A percentile compares a stretch with the other conserved stretches of the same genome.
These are phyloP conservation scores for Stomatorhinus ivindoensis DNA, from an alignment of 2,113 vertebrate genomes.

Conservation along the genomic window DNA sequence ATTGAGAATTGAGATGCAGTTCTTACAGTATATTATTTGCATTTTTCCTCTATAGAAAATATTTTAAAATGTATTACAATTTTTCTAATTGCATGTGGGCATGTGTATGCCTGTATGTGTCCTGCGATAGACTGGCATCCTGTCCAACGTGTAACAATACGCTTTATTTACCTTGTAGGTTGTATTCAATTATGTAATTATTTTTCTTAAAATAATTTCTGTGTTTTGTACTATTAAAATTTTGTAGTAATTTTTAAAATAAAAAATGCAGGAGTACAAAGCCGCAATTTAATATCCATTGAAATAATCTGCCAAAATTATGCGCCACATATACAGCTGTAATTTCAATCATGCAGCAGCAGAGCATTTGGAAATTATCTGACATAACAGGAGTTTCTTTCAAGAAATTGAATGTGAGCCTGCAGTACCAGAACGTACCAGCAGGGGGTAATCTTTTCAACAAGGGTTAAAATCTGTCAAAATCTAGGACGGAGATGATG, in stretches of 20 bases:
- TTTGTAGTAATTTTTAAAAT: background rate
- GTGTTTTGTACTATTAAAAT: background rate
- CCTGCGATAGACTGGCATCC: background rate
- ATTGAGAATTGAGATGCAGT: background rate
- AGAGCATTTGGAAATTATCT: background rate
- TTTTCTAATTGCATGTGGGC: background rate
- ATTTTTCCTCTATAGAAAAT: background rate
- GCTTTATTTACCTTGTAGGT: background rate
- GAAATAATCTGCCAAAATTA: background rate
- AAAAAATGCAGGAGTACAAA: background rate
- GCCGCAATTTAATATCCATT: background rate
- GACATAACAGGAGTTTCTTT: constrained; percentile 12
- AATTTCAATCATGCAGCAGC: background rate
- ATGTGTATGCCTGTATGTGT: background rate
- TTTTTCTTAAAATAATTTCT: background rate
- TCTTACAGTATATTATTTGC: background rate
- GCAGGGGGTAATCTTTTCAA: constrained; percentile 47
- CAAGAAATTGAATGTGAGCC: background rate
- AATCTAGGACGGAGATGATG: background rate
- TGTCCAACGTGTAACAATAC: background rate
- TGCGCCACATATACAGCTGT: background rate
- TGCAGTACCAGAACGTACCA: constrained; percentile 44
- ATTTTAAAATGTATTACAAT: background rate
- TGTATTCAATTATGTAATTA: background rate
- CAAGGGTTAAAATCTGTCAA: constrained; percentile 26